phyloP scores from a whole-genome alignment of 2,888 invertebrate genomes.

The Panzeria rudis region DNA sequence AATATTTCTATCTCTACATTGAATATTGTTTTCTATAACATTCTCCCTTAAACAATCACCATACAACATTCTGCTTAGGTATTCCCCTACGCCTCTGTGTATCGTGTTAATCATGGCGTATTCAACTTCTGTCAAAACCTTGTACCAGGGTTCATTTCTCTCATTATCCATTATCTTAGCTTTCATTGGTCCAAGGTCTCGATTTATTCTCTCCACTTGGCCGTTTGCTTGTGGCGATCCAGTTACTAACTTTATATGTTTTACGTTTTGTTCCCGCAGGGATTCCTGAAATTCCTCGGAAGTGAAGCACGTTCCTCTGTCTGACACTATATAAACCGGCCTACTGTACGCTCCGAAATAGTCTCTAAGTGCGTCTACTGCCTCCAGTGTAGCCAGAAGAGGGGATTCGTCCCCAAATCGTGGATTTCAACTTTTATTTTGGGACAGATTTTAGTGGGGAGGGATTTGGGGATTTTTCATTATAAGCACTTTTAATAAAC shows the following conservation, averaged over 20 bases:
- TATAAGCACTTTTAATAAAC: too few relatives aligned
- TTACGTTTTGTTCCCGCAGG: constrained; percentile 32
- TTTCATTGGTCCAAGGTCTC: constrained; percentile 64
- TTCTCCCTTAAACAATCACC: constrained; percentile 58
- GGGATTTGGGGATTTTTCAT: too few relatives aligned
- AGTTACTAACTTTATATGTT: constrained; percentile 55
- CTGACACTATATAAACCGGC: constrained; percentile 15
- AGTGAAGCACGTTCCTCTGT: constrained; percentile 47
- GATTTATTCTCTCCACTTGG: constrained; percentile 58
- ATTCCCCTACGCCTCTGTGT: constrained; percentile 53
- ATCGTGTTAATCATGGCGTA: constrained; percentile 68
- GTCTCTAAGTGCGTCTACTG: constrained; percentile 15
- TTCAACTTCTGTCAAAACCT: constrained; percentile 53
- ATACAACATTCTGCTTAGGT: constrained; percentile 67
- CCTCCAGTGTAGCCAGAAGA: too few relatives aligned
- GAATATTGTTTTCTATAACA: constrained; percentile 7
- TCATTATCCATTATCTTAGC: constrained; percentile 42
- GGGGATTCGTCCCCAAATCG: too few relatives aligned
- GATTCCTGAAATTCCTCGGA: constrained; percentile 50
- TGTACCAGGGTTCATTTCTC: constrained; percentile 44
- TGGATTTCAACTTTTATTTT: too few relatives aligned
- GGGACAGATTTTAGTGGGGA: too few relatives aligned
- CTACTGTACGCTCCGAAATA: constrained; percentile 54
- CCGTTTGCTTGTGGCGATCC: constrained; percentile 65
- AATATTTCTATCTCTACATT: constrained; percentile 10